Evolutionary conservation across 1,140 invertebrate genomes (phyloP), one percentile per base, ranked within the genome.

Genomic region (Penaeus indicus): DNA sequence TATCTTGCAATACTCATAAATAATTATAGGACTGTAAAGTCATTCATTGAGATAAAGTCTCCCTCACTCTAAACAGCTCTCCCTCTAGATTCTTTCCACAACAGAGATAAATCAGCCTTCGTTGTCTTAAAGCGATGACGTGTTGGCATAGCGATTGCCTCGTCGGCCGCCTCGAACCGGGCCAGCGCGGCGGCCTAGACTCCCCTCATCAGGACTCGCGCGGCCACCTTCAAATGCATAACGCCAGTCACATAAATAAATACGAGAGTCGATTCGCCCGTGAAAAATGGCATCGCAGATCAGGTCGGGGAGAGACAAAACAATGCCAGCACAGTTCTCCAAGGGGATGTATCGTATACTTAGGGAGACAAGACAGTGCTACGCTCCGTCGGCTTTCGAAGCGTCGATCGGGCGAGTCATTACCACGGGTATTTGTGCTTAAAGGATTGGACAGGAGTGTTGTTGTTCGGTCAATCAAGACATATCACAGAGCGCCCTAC

Each of bases 271-370:
- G 85, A 79, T 80, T 47, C 85, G 79, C 25, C 85, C n/a, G 22
- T 86, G 75, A 86, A 67, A 80, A 64, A 86, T 86, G 75, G 22
- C 75, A 86, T 79, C 85, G 75, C 85, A 86, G 79, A 79, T 86
- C 77, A 80, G 61, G 61, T 32, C 25, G 75, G 38, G 85, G 80
- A 54, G 62, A 80, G 77, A 79, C 75, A 80, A 80, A 86, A 86
- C 85, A 86, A 64, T 85, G 78, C 72, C 78, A 60, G 47, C 84
- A 42, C 84, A 60, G 84, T 78, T 78, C 84, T 75, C 54, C 32
- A 27, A 75, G 72, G 77, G 8, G 42, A 77, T 78, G 63, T 32
- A 62, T 85, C 84, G 78, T 54, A 54, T 78, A 27, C 72, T 78
- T 75, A 8, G 54, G 27, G 11, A 10, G 27, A 13, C n/a, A 47